These are phyloP conservation scores for Drymonia ruficornis DNA, from an alignment of 2,888 invertebrate species.

Conservation along the genomic window DNA sequence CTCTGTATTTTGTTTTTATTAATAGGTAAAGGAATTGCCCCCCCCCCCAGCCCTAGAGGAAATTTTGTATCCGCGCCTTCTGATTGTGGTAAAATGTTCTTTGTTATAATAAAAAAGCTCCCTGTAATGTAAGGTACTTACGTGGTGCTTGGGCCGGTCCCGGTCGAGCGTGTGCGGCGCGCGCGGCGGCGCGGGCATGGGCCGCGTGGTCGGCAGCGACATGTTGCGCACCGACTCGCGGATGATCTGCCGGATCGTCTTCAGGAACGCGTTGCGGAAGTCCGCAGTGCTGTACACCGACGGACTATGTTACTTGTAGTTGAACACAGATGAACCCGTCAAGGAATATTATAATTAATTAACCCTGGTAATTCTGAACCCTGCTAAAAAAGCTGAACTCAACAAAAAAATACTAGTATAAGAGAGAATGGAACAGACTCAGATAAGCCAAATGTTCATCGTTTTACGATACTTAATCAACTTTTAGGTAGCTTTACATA, in stretches of 20 bases:
- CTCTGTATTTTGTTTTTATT: no score
- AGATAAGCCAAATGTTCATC: no score
- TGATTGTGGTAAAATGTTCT: no score
- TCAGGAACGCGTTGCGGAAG: conserved; percentile 98
- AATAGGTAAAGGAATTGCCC: no score
- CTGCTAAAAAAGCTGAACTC: no score
- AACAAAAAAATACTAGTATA: no score
- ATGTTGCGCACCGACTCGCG: conserved; percentile 98
- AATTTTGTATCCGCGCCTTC: no score
- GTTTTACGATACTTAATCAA: no score
- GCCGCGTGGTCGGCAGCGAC: conserved; percentile 94
- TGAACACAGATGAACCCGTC: not conserved
- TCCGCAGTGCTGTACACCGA: conserved; percentile 91
- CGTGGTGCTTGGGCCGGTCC: conserved; percentile 86
- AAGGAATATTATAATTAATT: not conserved
- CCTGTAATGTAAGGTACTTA: conserved; percentile 36
- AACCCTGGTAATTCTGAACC: not conserved
- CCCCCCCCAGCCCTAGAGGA: no score
- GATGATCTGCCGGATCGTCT: conserved; percentile 98
- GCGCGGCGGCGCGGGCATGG: conserved; percentile 81
- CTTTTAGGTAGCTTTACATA: no score
- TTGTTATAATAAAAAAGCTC: no score
- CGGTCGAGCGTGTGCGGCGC: conserved; percentile 76
- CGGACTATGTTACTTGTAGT: conserved; percentile 8
- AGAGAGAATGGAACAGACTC: no score